A percentile compares a stretch with the other conserved stretches of the same genome.
Conservation (phyloP, 2,797 vertebrate genomes). For the Pteronotus mesoamericanus region DNA sequence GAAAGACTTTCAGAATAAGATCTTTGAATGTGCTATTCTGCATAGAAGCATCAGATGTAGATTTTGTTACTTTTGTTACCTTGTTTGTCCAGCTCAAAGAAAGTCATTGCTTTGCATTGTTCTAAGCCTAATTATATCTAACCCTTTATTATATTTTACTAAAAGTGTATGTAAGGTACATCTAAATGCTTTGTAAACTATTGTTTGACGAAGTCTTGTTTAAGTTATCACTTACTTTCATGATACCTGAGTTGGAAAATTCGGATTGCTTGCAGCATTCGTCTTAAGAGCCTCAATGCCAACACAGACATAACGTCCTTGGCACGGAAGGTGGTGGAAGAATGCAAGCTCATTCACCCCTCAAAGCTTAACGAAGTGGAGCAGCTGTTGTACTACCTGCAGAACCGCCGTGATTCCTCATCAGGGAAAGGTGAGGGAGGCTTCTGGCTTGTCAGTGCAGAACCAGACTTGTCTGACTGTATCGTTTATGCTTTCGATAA, state of each 20-base stretch:
- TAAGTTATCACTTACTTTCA: background rate
- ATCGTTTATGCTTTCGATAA: background rate
- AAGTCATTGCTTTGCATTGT: conserved; percentile 28
- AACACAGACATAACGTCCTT: conserved; percentile 91
- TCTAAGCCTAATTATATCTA: background rate
- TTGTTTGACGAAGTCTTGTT: background rate
- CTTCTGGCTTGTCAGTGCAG: background rate
- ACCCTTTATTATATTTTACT: background rate
- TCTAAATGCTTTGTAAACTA: background rate
- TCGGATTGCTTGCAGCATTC: conserved; percentile 85
- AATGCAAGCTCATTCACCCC: conserved; percentile 94
- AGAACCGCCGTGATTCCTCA: conserved; percentile 88
- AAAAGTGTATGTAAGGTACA: background rate
- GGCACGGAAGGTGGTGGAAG: conserved; percentile 94
- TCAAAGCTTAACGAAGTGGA: conserved; percentile 92
- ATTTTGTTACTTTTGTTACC: background rate
- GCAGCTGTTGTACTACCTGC: conserved; percentile 94
- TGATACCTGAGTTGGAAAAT: background rate
- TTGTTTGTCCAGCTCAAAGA: background rate
- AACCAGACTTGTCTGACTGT: background rate
- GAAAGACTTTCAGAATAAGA: conserved; percentile 16
- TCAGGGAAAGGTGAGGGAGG: conserved; percentile 80
- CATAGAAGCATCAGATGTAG: background rate
- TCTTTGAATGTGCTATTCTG: background rate
- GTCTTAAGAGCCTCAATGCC: conserved; percentile 92